Base-by-base conservation (phyloP, 2,888 invertebrate genomes). In the Synergus laeviventris region DNA sequence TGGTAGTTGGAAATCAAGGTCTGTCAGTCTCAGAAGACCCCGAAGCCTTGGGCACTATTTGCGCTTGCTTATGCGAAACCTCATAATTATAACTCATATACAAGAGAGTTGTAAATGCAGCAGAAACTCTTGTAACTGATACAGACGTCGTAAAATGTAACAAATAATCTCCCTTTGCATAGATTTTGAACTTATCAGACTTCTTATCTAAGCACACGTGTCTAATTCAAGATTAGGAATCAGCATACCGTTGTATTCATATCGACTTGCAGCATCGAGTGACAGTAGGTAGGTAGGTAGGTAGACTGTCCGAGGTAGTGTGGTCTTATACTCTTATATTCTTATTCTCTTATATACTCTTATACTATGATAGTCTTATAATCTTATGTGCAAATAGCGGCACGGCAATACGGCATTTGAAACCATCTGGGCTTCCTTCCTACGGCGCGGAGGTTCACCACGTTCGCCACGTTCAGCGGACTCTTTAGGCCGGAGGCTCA, bases 401-500 rank as follows among this genome's bases (percentile, higher is more conserved):
- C 39, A 39, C 39, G 11, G 39, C 11, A 39, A 39, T 39, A 39
- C 39, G 39, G 11, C 11, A 39, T 39, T 39, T 39, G 9, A 39
- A 39, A 39, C 39, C 31, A 60, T 56, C 61, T 38, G 11, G 36
- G n/a, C 16, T 36, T 38, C 36, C 38, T 62, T 62, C 62, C 39
- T 38, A 62, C 36, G 39, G 39, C 18, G 24, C 21, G 66, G 70
- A 76, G 73, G 74, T 76, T 77, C 74, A 74, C 21, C 11, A 21
- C 16, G 36, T 38, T 75, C 49, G 45, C 39, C 11, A 39, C 11
- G 11, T 39, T 39, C 9, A 11, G 11, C 39, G 11, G 75, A 75
- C 78, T 81, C 82, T 81, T 79, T 83, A 82, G 80, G 83, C 83
- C 81, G 78, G 75, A 76, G 83, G 82, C 85, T 78, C 76, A 79